Evolutionary conservation across 1,140 invertebrate genomes (phyloP).

Genomic region (Acromyrmex charruanus): DNA sequence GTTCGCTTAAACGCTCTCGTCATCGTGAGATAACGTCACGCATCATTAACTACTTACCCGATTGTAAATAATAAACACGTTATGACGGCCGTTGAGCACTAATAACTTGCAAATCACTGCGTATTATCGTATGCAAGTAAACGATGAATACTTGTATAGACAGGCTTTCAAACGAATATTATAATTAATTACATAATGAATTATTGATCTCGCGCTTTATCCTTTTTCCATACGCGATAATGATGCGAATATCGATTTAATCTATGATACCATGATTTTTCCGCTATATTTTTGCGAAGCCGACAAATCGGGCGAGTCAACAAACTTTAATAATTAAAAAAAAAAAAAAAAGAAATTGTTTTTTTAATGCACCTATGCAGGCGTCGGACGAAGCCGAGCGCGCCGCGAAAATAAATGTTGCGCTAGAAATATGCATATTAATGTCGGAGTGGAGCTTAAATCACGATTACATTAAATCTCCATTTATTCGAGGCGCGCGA

Average conservation of each 20-base stretch:
- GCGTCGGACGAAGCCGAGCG: neutral
- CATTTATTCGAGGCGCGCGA: slow-evolving; percentile 29
- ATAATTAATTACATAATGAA: slow-evolving; percentile 11
- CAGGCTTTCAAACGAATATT: neutral
- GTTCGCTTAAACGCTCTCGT: slow-evolving; percentile 24
- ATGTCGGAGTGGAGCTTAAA: slow-evolving; percentile 19
- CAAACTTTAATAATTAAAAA: neutral
- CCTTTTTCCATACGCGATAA: neutral
- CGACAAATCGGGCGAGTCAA: neutral
- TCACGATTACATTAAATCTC: slow-evolving; percentile 57
- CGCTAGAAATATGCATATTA: slow-evolving; percentile 35
- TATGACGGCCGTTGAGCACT: slow-evolving; percentile 22
- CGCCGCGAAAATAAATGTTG: slow-evolving; percentile 18
- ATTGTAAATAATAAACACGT: slow-evolving; percentile 63
- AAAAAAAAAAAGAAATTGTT: neutral
- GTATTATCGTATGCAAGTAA: slow-evolving; percentile 31
- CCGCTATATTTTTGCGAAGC: neutral
- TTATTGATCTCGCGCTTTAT: slow-evolving; percentile 4
- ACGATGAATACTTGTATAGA: neutral
- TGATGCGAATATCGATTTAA: neutral
- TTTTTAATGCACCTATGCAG: neutral
- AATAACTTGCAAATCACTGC: slow-evolving; percentile 44
- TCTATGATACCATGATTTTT: neutral
- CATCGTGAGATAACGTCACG: slow-evolving; percentile 33
- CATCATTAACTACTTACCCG: slow-evolving; percentile 43